These are phyloP conservation scores for Gymnothorax reevesii DNA, from an alignment of 2,797 vertebrate genomes.

Conservation along the genomic window DNA sequence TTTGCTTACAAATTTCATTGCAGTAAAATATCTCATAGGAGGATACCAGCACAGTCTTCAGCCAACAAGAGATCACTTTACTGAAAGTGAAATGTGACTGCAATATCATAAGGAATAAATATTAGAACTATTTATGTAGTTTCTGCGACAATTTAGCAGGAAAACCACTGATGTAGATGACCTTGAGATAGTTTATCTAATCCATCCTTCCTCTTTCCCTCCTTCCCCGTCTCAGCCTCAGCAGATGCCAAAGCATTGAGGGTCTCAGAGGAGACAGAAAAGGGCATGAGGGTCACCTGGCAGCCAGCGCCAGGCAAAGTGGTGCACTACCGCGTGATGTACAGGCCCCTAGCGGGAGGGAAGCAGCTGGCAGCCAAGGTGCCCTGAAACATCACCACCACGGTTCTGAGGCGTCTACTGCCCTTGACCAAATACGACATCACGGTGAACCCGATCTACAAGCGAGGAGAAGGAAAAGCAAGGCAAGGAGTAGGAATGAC, in stretches of 20 bases:
- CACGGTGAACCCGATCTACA: constrained; percentile 86
- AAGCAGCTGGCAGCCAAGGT: constrained; percentile 78
- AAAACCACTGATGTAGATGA: too few relatives aligned
- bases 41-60: too few relatives aligned
- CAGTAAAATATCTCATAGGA: too few relatives aligned
- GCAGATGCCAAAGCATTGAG: constrained; percentile 69
- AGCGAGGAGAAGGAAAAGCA: constrained; percentile 87
- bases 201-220: neutral
- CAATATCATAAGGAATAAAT: too few relatives aligned
- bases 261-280: constrained; percentile 86
- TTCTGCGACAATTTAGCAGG: too few relatives aligned
- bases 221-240: constrained; percentile 70
- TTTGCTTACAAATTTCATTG: too few relatives aligned
- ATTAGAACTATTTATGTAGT: too few relatives aligned
- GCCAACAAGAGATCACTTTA: too few relatives aligned
- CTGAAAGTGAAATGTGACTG: too few relatives aligned
- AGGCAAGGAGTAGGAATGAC: constrained; percentile 96
- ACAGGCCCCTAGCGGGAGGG: constrained; percentile 72
- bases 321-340: constrained; percentile 81
- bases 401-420: constrained; percentile 80
- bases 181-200: neutral
- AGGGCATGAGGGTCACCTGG: constrained; percentile 84
- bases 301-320: constrained; percentile 82
- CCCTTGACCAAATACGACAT: constrained; percentile 83
- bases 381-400: constrained; percentile 68